Evolutionary conservation across 2,113 vertebrate genomes (phyloP).

Genomic region (Forbesichthys agassizii): DNA sequence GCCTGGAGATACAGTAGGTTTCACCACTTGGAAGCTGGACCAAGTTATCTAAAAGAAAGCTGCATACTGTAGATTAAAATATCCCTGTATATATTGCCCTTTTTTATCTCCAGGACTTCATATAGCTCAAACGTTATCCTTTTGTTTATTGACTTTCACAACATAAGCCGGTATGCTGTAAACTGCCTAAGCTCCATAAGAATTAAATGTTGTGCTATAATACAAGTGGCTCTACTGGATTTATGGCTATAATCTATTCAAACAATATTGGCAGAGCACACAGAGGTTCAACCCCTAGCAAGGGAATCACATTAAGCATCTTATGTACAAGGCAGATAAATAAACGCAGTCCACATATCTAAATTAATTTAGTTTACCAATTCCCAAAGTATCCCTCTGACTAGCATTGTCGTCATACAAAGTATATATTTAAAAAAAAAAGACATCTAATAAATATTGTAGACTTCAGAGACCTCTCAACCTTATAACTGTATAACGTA

Average conservation of each 20-base stretch:
- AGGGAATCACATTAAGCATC: slow-evolving; percentile 2
- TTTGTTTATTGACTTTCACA: slow-evolving; percentile 21
- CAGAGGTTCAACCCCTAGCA: neutral
- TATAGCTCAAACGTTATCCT: slow-evolving; percentile 5
- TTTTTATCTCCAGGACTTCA: neutral
- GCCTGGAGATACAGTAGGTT: neutral
- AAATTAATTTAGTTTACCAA: slow-evolving; percentile 23
- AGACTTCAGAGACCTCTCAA: slow-evolving; percentile 9
- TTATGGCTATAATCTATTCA: slow-evolving; percentile 33
- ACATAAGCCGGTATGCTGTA: neutral
- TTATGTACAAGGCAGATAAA: slow-evolving; percentile 15
- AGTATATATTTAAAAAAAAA: slow-evolving; percentile 11
- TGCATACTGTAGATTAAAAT: slow-evolving; percentile 2
- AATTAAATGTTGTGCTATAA: slow-evolving; percentile 25
- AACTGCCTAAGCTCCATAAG: slow-evolving; percentile 16
- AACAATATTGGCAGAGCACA: slow-evolving; percentile 1
- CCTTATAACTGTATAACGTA: slow-evolving; percentile 17
- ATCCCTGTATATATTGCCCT: neutral
- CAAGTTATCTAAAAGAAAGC: neutral
- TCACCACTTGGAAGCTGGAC: neutral
- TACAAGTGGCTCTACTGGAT: slow-evolving; percentile 27
- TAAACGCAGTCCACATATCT: slow-evolving; percentile 11
- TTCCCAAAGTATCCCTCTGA: slow-evolving; percentile 13
- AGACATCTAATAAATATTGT: slow-evolving; percentile 1
- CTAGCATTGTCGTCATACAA: neutral